Base-by-base conservation (phyloP, 2,797 vertebrate genomes). In the Odontamblyopus lacepedii region DNA sequence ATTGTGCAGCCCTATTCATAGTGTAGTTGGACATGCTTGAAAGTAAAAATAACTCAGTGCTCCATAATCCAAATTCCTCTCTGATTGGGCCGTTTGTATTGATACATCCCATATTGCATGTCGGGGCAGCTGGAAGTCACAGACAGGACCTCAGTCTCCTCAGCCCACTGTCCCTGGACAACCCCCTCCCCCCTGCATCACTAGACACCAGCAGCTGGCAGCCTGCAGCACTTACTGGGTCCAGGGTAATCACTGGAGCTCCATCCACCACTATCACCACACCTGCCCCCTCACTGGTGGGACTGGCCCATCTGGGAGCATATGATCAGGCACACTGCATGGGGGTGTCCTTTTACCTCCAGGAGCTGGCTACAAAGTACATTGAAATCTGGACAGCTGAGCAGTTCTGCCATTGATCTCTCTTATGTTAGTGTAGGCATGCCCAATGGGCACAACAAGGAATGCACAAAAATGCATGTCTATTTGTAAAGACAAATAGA, bases 231-330 rank as follows among this genome's bases (percentile, higher is more conserved):
- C 89, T 92, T 89, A 48, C 92, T 92, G 93, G 95, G 93, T 87
- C 65, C 94, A 80, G 87, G 92, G 93, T 96, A 97, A 96, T 60
- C 57, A 60, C 91, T 96, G 94, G 90, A 94, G 94, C 92, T 94
- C 89, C 87, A 85, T 92, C 91, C 87, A 77, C 85, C 83, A 93
- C 91, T 86, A 78, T 85, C 83, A 29, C 11, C 35, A 95, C 95
- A 93, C 92, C 92, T 93, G 92, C 91, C 96, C 95, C 94, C 93
- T 91, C 32, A 85, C 92, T 94, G 94, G 95, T 94, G 93, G 94
- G 93, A 94, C 93, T 87, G 92, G 93, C 92, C 95, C 95, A 97
- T 97, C 95, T 98, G 96, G 95, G 92, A 94, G 92, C 90, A 92
- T 92, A 91, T 91, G 90, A 90, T 77, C 83, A 87, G 88, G 88